phyloP scores from a whole-genome alignment of 2,797 vertebrate genomes.

The Xenentodon cancila region DNA sequence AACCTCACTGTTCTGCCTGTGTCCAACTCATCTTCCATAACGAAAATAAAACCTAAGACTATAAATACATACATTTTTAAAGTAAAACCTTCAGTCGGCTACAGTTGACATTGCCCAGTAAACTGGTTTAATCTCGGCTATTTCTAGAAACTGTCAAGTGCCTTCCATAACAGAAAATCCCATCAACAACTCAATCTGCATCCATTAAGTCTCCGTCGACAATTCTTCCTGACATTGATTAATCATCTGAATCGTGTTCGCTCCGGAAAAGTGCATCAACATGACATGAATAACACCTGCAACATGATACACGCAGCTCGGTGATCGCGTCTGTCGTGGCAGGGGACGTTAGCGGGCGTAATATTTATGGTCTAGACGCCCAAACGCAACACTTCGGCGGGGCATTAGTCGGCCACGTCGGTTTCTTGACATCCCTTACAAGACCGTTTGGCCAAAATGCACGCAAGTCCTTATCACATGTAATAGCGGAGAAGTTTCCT shows the following conservation, averaged over 20 bases:
- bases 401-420: neutral
- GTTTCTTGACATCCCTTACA: too few species aligned
- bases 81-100: neutral
- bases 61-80: too few species aligned
- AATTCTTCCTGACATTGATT: neutral
- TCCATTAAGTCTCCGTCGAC: conserved; percentile 23
- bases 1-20: neutral
- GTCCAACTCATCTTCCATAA: neutral
- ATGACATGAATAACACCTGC: too few species aligned
- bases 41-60: too few species aligned
- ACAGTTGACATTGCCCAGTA: neutral
- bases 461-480: neutral
- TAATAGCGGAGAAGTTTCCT: conserved; percentile 24
- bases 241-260: neutral
- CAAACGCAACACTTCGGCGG: neutral
- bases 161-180: conserved; percentile 44
- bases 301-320: too few species aligned
- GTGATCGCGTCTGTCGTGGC: conserved; percentile 33
- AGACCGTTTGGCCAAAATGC: too few species aligned
- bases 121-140: conserved; percentile 38
- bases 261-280: too few species aligned
- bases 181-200: conserved; percentile 8
- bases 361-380: conserved; percentile 8
- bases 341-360: conserved; percentile 49
- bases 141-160: conserved; percentile 30